A percentile compares a stretch with the other conserved stretches of the same genome.
phyloP scores from a whole-genome alignment of 2,888 invertebrate genomes.

The Heliconius cydno region DNA sequence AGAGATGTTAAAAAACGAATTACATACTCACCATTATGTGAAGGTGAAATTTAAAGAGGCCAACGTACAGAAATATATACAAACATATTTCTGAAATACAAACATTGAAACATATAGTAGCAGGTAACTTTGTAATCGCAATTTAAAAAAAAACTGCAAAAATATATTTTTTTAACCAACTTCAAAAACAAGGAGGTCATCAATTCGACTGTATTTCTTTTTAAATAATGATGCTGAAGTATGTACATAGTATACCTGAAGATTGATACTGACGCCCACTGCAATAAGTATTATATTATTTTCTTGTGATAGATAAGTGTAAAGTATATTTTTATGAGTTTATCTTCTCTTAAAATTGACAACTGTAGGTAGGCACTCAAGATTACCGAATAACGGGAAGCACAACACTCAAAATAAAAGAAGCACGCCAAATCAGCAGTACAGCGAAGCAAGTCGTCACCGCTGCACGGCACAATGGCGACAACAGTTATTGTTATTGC shows the following conservation, averaged over 20 bases:
- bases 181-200: too few species aligned
- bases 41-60: not conserved
- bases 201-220: too few species aligned
- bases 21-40: not conserved
- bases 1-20: not conserved
- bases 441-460: constrained; percentile 55
- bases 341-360: constrained; percentile 51
- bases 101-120: too few species aligned
- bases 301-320: constrained; percentile 14
- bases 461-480: constrained; percentile 63
- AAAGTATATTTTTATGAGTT: not conserved
- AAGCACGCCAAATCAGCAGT: constrained; percentile 53
- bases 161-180: too few species aligned
- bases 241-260: not conserved
- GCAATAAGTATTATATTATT: not conserved
- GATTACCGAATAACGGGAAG: constrained; percentile 55
- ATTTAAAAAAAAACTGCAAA: too few species aligned
- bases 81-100: too few species aligned
- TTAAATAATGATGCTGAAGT: not conserved
- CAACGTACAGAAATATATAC: not conserved
- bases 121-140: too few species aligned
- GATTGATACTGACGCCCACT: not conserved
- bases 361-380: constrained; percentile 56
- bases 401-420: constrained; percentile 33
- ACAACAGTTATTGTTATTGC: constrained; percentile 57